A percentile compares a stretch with the other conserved stretches of the same genome.
phyloP scores from a whole-genome alignment of 2,888 invertebrate species.

The Siphlonurus alternatus region DNA sequence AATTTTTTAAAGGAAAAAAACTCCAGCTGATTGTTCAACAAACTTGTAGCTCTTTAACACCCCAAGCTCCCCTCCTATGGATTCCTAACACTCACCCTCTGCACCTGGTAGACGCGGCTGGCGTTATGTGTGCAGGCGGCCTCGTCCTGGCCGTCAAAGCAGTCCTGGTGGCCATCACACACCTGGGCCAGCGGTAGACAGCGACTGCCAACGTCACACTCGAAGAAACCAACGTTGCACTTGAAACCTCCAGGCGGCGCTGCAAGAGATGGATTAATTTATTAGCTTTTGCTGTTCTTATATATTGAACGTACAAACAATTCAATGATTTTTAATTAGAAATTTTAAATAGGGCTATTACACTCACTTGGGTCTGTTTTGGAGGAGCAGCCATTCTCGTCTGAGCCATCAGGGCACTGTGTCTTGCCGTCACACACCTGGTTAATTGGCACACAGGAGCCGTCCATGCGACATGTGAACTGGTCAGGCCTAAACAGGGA shows the following conservation, averaged over 20 bases:
- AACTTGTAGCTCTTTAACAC: too few relatives aligned
- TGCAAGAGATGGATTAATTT: not conserved
- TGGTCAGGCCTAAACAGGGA: conserved; percentile 24
- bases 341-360: not conserved
- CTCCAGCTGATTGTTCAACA: too few relatives aligned
- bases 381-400: conserved; percentile 30
- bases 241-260: not conserved
- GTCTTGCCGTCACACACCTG: conserved; percentile 33
- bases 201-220: conserved; percentile 34
- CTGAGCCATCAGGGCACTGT: conserved; percentile 39
- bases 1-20: not conserved
- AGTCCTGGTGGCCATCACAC: conserved; percentile 53
- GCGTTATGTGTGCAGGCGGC: conserved; percentile 36
- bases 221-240: conserved; percentile 35
- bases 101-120: conserved; percentile 28
- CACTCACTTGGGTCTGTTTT: conserved; percentile 11
- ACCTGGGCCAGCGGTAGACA: conserved; percentile 41
- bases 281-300: too few relatives aligned
- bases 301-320: not conserved
- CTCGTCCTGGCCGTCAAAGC: conserved; percentile 61
- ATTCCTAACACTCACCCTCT: not conserved
- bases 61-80: too few relatives aligned
- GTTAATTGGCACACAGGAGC: conserved; percentile 37
- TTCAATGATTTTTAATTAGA: not conserved
- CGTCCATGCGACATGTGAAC: conserved; percentile 42